Evolutionary conservation across 2,888 invertebrate species (phyloP), one percentile per base, ranked within the genome.

Genomic region (Noctua comes): DNA sequence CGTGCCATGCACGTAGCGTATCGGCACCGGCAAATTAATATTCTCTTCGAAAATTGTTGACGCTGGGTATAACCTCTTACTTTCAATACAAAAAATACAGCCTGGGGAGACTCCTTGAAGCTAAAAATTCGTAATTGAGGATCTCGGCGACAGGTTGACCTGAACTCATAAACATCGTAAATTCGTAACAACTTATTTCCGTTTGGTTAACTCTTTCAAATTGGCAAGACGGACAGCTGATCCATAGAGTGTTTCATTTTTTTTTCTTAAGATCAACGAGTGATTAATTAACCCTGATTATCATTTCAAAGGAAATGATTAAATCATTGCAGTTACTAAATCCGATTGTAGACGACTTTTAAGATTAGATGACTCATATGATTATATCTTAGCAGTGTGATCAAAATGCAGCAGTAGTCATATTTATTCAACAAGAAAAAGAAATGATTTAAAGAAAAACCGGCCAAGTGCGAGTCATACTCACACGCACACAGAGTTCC

Each of bases 231-330:
- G 40, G 51, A 46, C 85, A 71, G 84, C 62, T 70, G 76, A 43
- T 62, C 43, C 13, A 54, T 31, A 4, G 21, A 24, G 1, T n/a
- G 21, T 18, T 83, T 54, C 18, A n/a, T n/a, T 24, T 51, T 27
- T 68, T 70, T 78, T 70, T 66, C 16, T 57, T 31, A 7, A 43
- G 64, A 36, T 72, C 66, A 82, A 59, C 40, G 31, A 69, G 69
- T 59, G 4, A 16, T 46, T 68, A 66, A 73, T 83, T 83, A 66
- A 83, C 85, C 85, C 73, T 73, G 27, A 73, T 84, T 70, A 43
- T 54, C 40, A 65, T 73, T 69, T 59, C 62, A 69, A 18, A 57
- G 48, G 77, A 65, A 76, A 76, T 43, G 1, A 68, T 69, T 18
- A 31, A 54, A 69, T 64, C 8, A 40, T 65, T 75, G 18, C 4